phyloP scores from a whole-genome alignment of 1,140 invertebrate species.

The Stenopsyche tienmushanensis region DNA sequence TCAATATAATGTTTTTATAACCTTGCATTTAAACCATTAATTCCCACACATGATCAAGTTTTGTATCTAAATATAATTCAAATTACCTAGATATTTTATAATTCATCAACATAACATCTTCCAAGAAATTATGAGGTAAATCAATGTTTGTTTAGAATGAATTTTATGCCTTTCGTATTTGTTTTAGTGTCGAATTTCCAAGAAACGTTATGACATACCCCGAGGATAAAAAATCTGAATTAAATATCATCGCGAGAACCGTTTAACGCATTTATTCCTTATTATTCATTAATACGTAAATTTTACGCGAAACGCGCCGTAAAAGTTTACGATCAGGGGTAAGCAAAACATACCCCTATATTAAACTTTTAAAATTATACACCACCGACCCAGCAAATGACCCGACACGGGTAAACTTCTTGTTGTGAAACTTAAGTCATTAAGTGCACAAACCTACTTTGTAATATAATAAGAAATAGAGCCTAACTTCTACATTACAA shows the following conservation, averaged over 20 bases:
- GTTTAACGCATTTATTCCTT: neutral
- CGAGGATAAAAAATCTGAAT: neutral
- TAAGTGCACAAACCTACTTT: slow-evolving; percentile 13
- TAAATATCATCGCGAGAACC: neutral
- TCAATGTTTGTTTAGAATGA: too few relatives aligned
- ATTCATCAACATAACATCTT: too few relatives aligned
- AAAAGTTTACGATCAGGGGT: neutral
- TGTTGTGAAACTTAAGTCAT: slow-evolving; percentile 17
- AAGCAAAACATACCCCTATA: neutral
- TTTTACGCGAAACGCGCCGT: neutral
- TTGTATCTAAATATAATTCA: too few relatives aligned
- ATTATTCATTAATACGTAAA: neutral
- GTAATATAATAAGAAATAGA: slow-evolving; percentile 11
- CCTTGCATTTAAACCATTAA: too few relatives aligned
- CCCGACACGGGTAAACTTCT: slow-evolving; percentile 14
- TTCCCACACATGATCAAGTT: too few relatives aligned
- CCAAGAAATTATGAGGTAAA: too few relatives aligned
- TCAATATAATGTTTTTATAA: too few relatives aligned
- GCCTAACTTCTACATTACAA: slow-evolving; percentile 25
- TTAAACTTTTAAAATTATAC: slow-evolving; percentile 21
- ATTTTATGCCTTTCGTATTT: too few relatives aligned
- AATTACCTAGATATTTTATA: too few relatives aligned
- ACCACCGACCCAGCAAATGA: slow-evolving; percentile 11
- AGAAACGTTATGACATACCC: too few relatives aligned
- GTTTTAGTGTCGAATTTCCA: too few relatives aligned